phyloP scores from a whole-genome alignment of 2,888 invertebrate species.

The Nematopogon swammerdamellus region DNA sequence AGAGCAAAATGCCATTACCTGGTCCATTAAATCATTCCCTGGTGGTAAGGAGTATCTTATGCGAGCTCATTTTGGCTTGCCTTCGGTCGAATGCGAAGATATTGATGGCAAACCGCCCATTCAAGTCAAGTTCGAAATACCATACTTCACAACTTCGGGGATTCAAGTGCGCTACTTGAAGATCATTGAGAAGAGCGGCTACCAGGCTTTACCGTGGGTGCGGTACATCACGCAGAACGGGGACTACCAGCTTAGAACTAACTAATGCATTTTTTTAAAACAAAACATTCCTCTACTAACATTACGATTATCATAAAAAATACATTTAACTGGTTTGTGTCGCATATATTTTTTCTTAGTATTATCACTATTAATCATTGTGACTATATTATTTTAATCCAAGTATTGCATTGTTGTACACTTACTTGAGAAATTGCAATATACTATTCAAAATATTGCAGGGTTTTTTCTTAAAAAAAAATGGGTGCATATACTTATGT shows the following conservation, averaged over 20 bases:
- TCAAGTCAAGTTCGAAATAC: conserved; percentile 98
- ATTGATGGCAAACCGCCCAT: conserved; percentile 96
- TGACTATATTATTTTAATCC: too few relatives aligned
- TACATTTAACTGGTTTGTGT: background rate
- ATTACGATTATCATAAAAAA: too few relatives aligned
- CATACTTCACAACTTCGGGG: conserved; percentile 97
- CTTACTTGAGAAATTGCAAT: too few relatives aligned
- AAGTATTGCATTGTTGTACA: too few relatives aligned
- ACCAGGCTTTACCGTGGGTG: conserved; percentile 98
- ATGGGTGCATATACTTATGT: too few relatives aligned
- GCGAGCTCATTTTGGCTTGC: conserved; percentile 96
- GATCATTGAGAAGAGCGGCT: conserved; percentile 98
- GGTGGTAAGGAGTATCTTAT: conserved; percentile 98
- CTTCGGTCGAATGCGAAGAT: conserved; percentile 93
- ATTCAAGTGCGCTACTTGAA: conserved; percentile 96
- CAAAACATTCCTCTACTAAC: background rate
- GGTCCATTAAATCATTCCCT: conserved; percentile 97
- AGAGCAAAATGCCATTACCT: conserved; percentile 94
- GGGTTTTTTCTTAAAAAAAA: too few relatives aligned
- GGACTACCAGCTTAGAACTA: conserved; percentile 95
- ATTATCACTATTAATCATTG: background rate
- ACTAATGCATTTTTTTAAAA: conserved; percentile 44
- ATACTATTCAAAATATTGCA: too few relatives aligned
- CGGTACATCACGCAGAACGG: conserved; percentile 99
- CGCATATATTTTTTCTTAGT: background rate